A percentile compares a stretch with the other conserved stretches of the same genome.
Evolutionary conservation across 2,797 vertebrate species (phyloP).

Genomic region (Tokudaia tokunoshimensis): DNA sequence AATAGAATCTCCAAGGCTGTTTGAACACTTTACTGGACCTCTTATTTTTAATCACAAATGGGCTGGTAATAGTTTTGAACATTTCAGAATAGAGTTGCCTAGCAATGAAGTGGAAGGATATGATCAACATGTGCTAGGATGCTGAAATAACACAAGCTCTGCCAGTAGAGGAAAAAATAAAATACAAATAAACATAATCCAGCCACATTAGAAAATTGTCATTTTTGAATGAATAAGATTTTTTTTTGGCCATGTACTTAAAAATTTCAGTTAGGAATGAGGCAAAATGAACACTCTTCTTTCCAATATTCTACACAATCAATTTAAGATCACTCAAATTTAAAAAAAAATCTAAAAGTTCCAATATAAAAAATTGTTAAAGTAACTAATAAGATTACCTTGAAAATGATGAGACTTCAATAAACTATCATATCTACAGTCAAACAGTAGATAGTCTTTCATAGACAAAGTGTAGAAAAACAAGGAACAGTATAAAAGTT

Average conservation of each 20-base stretch:
- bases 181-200: background rate
- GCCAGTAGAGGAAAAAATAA: no score
- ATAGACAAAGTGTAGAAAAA: background rate
- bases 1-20: background rate
- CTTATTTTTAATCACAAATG: constrained; percentile 40
- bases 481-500: background rate
- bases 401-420: background rate
- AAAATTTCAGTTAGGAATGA: background rate
- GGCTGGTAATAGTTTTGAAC: background rate
- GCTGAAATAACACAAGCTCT: background rate
- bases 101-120: constrained; percentile 16
- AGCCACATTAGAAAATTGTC: background rate
- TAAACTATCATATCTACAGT: background rate
- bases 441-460: background rate
- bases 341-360: background rate
- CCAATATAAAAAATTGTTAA: background rate
- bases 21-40: constrained; percentile 9
- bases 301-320: background rate
- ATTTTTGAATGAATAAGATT: background rate
- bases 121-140: background rate
- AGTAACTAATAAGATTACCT: background rate
- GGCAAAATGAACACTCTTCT: background rate
- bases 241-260: background rate
- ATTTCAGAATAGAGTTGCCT: constrained; percentile 25
- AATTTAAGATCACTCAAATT: constrained; percentile 1